phyloP scores from a whole-genome alignment of 2,113 vertebrate genomes.

The Myanophis thanlyinensis region DNA sequence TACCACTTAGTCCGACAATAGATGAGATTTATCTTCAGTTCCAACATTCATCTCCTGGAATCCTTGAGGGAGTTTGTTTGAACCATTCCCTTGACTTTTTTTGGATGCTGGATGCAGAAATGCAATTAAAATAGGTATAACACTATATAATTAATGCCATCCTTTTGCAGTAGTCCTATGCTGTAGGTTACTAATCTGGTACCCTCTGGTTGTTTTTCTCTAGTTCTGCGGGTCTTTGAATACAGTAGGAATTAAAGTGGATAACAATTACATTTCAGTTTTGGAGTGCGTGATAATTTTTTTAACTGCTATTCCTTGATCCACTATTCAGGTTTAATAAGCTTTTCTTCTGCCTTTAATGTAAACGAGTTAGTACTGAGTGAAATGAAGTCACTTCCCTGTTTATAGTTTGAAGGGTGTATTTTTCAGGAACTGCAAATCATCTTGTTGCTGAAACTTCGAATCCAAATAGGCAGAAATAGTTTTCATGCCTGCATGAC shows the following conservation, averaged over 20 bases:
- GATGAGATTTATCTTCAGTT: neutral
- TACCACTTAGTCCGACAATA: neutral
- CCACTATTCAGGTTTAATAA: conserved; percentile 21
- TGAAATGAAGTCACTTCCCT: conserved; percentile 24
- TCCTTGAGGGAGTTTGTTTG: neutral
- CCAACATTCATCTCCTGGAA: neutral
- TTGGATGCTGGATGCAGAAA: neutral
- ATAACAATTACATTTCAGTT: neutral
- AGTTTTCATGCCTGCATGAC: neutral
- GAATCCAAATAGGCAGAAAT: conserved; percentile 2
- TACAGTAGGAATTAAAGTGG: neutral
- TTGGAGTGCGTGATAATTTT: neutral
- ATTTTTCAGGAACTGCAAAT: neutral
- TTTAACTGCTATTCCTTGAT: neutral
- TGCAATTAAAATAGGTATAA: neutral
- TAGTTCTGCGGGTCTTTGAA: neutral
- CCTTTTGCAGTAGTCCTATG: neutral
- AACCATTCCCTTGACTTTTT: neutral
- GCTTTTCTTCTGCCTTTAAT: conserved; percentile 5
- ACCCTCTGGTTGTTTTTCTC: neutral
- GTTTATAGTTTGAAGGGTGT: conserved; percentile 7
- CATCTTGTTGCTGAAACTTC: conserved; percentile 14
- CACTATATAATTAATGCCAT: neutral
- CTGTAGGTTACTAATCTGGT: neutral
- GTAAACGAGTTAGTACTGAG: conserved; percentile 27